Base-by-base conservation (phyloP, 2,888 invertebrate species). In the Limnephilus auricula region DNA sequence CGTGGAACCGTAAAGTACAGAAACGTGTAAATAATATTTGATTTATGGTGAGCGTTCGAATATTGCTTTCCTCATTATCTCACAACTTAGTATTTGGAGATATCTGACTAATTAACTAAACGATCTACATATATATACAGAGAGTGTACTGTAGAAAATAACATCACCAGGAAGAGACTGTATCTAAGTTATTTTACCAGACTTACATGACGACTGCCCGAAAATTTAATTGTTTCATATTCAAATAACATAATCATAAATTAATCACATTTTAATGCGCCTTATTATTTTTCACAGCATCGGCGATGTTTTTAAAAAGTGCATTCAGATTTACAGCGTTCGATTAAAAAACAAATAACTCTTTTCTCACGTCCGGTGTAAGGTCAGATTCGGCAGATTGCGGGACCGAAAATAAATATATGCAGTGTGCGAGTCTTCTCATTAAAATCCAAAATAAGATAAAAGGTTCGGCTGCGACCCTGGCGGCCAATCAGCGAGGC, bases 371-470 rank as follows among this genome's bases (percentile, higher is more conserved):
- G 89, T 89, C 89, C 13, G 34, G 65, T 18, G 90, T 65, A 82
- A 34, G 78, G 31, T 82, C 40, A 89, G 85, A 79, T 50, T 37
- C 90, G 86, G 40, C 37, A 30, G 80, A 80, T 89, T 25, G 80
- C 32, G 50, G 87, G 37, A 85, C 90, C 85, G 45, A 92, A 91
- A 91, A 92, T 92, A 92, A 92, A 92, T 92, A 92, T 90, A 90
- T 91, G 92, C 91, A 91, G 89, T 89, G 86, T 88, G 89, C 80
- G 90, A 85, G 50, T 88, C 83, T 91, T 85, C 91, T 93, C 92
- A 93, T 93, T 92, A 92, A 90, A 92, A 90, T 91, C 88, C 90
- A 87, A 92, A 92, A 92, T 82, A 91, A 92, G 92, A 92, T 92
- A 89, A 90, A 90, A 90, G 90, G 91, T 40, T 25, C 32, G 86